Base-by-base conservation (phyloP, 2,797 vertebrate species). In the Danio aesculapii region DNA sequence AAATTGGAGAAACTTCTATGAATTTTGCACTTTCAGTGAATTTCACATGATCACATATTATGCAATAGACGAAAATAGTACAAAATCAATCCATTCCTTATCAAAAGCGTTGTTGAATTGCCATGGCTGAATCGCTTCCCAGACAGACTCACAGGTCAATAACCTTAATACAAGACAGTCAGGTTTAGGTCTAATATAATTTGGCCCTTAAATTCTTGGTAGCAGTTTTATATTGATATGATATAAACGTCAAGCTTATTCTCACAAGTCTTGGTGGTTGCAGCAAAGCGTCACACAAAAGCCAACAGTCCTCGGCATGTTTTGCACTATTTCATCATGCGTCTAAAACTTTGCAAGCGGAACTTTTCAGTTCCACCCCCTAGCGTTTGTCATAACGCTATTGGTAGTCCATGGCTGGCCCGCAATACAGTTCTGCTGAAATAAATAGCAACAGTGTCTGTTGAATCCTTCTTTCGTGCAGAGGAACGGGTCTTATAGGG, bases 401-500 rank as follows among this genome's bases (percentile, higher is more conserved):
- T 77, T 85, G 84, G 81, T 30, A 12, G 63, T 44, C 41, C 10
- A 41, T 3, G 11, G 43, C 47, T 71, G 63, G 19, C 59, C 14
- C 14, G 30, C 17, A 46, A 47, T 59, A 19, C 43, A 30, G 55
- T 61, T 59, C n/a, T 11, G 46, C 46, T 47, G 64, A 75, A 71
- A 84, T 86, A 86, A 68, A 79, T 44, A 59, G 12, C 71, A 39
- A 53, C 70, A 43, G 10, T 62, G 63, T 57, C 46, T 30, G 59
- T 47, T 67, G 58, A 72, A 62, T 47, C 64, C 17, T 39, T 53
- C 64, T 83, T 52, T 72, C 53, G n/a, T 52, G 49, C 57, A 8
- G 69, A 14, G 75, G 55, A 80, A 63, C 70, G 73, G 30, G 55
- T 73, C 72, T 41, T 11, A 21, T 72, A 44, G 52, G 77, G 46